phyloP scores from a whole-genome alignment of 1,140 invertebrate species.

The Homarus americanus region DNA sequence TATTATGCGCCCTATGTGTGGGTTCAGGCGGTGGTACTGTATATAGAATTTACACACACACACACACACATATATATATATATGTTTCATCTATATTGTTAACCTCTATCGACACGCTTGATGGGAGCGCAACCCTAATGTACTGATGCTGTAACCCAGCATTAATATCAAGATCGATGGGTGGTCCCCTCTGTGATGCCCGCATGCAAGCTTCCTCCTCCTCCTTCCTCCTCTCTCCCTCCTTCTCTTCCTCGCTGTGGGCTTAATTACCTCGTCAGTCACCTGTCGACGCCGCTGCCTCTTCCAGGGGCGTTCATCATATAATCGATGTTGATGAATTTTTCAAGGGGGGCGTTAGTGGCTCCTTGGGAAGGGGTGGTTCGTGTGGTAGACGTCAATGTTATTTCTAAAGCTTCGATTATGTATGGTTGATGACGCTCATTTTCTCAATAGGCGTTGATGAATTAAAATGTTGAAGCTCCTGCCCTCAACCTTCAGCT shows the following conservation, averaged over 20 bases:
- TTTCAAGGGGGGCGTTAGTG: not conserved
- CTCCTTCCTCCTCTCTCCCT: not conserved
- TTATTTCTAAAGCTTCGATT: too few relatives aligned
- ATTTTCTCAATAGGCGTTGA: too few relatives aligned
- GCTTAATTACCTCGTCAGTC: slow-evolving; percentile 17
- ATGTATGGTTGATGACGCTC: too few relatives aligned
- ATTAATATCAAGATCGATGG: not conserved
- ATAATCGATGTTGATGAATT: slow-evolving; percentile 13
- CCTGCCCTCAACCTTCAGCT: too few relatives aligned
- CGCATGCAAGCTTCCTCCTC: not conserved
- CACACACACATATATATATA: slow-evolving; percentile 19
- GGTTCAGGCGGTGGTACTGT: too few relatives aligned
- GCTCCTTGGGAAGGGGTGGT: not conserved
- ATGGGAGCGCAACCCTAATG: not conserved
- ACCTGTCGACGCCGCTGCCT: slow-evolving; percentile 1
- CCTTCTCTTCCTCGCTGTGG: not conserved
- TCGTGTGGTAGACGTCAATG: too few relatives aligned
- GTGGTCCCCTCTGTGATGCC: not conserved
- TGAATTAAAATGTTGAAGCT: too few relatives aligned
- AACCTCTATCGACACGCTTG: not conserved
- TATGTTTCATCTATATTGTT: not conserved
- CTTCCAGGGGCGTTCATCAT: not conserved
- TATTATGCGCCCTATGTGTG: too few relatives aligned
- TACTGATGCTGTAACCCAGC: not conserved
- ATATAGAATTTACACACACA: slow-evolving; percentile 2